phyloP scores from a whole-genome alignment of 30 jellyfish, hydroid and myxozoan genomes.

The Pseudorhiza aurosa region DNA sequence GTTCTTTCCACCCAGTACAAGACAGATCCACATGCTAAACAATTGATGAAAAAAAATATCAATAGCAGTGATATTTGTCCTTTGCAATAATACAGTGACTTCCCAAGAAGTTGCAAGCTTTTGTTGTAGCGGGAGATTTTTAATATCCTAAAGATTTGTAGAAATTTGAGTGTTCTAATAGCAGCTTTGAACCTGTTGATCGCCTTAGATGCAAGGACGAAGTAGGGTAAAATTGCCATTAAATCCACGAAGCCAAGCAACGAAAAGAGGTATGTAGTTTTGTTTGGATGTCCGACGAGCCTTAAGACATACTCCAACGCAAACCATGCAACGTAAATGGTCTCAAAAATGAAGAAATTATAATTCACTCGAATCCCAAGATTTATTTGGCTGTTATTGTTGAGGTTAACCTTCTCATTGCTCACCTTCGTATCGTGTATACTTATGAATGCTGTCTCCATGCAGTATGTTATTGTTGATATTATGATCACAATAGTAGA shows the following conservation, averaged over 20 bases:
- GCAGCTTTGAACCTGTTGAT: slow-evolving; percentile 3
- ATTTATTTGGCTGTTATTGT: background rate
- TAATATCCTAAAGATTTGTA: slow-evolving; percentile 59
- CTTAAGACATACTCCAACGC: slow-evolving; percentile 51
- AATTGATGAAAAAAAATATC: slow-evolving; percentile 55
- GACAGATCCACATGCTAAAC: slow-evolving; percentile 63
- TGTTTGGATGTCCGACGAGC: slow-evolving; percentile 22
- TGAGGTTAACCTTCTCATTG: background rate
- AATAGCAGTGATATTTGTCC: slow-evolving; percentile 60
- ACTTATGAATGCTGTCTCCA: slow-evolving; percentile 34
- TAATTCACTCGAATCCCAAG: background rate
- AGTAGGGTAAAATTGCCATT: slow-evolving; percentile 51
- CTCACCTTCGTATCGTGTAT: background rate
- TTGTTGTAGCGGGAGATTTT: slow-evolving; percentile 59
- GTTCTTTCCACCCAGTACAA: slow-evolving; percentile 61
- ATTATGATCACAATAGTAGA: slow-evolving; percentile 31
- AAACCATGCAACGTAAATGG: slow-evolving; percentile 60
- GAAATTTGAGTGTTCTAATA: slow-evolving; percentile 23
- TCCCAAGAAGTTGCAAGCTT: slow-evolving; percentile 56
- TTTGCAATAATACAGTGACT: slow-evolving; percentile 58
- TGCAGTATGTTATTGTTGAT: slow-evolving; percentile 54
- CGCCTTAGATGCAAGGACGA: background rate
- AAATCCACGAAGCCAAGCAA: slow-evolving; percentile 63
- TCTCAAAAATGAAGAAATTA: slow-evolving; percentile 36
- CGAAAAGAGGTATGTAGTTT: slow-evolving; percentile 28